Conservation (phyloP, 1,140 invertebrate genomes). For the Drosophila willistoni region DNA sequence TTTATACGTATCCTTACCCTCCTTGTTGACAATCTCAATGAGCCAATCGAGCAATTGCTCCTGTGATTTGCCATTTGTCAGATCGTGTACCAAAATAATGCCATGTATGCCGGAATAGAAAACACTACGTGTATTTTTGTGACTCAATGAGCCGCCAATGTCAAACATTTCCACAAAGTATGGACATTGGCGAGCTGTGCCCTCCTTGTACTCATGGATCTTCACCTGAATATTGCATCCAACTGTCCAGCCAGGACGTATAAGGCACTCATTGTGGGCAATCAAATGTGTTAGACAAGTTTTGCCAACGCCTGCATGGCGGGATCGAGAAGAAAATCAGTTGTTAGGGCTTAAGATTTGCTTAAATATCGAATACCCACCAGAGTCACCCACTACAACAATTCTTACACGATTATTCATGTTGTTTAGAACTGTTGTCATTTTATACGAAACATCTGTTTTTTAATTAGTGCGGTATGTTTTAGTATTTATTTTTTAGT, state of each 20-base stretch:
- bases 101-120: conserved; percentile 97
- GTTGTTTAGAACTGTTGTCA: conserved; percentile 86
- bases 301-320: conserved; percentile 93
- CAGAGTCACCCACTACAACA: conserved; percentile 96
- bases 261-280: conserved; percentile 92
- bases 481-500: not conserved
- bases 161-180: conserved; percentile 99
- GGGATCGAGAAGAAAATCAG: not conserved
- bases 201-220: conserved; percentile 97
- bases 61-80: conserved; percentile 97
- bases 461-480: no score
- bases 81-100: conserved; percentile 97
- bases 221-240: conserved; percentile 98
- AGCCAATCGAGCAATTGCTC: conserved; percentile 97
- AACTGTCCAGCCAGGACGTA: conserved; percentile 95
- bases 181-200: conserved; percentile 93
- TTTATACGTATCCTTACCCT: conserved; percentile 84
- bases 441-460: no score
- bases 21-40: conserved; percentile 93
- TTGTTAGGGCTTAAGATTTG: not conserved
- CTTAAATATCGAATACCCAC: conserved; percentile 83
- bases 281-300: conserved; percentile 96
- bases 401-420: conserved; percentile 88
- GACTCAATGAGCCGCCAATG: conserved; percentile 95
- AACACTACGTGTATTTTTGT: conserved; percentile 94